These are phyloP conservation scores for Pangasius larnaudii DNA, from an alignment of 2,797 vertebrate genomes.

Conservation along the genomic window DNA sequence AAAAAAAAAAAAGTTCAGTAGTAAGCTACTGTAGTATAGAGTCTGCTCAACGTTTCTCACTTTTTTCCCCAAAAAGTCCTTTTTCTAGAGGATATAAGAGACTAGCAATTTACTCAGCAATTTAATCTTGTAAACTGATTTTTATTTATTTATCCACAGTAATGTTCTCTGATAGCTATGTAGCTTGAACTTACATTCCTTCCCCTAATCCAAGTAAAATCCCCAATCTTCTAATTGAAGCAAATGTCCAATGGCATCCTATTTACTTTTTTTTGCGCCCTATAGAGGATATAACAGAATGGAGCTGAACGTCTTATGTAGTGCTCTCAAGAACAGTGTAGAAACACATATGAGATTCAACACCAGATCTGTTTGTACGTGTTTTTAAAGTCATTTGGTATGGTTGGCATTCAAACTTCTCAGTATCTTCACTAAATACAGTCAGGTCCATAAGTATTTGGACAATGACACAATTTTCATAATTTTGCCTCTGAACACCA, in stretches of 20 bases:
- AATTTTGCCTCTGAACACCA: too few relatives aligned
- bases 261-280: neutral
- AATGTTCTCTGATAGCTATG: neutral
- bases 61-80: neutral
- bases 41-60: neutral
- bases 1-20: neutral
- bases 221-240: neutral
- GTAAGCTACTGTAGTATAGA: neutral
- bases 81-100: neutral
- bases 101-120: neutral
- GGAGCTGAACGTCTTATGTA: neutral
- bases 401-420: neutral
- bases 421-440: neutral
- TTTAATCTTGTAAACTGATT: neutral
- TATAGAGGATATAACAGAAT: neutral
- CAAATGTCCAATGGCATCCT: conserved; percentile 6
- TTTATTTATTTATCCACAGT: neutral
- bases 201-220: neutral
- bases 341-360: neutral
- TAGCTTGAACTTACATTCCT: neutral
- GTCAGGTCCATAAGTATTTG: too few relatives aligned
- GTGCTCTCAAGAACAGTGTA: neutral
- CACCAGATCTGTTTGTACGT: neutral
- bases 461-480: too few relatives aligned
- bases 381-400: neutral